These are phyloP conservation scores for Montipora efflorescens DNA, from an alignment of 64 coral and sea anemone genomes.

Conservation along the genomic window DNA sequence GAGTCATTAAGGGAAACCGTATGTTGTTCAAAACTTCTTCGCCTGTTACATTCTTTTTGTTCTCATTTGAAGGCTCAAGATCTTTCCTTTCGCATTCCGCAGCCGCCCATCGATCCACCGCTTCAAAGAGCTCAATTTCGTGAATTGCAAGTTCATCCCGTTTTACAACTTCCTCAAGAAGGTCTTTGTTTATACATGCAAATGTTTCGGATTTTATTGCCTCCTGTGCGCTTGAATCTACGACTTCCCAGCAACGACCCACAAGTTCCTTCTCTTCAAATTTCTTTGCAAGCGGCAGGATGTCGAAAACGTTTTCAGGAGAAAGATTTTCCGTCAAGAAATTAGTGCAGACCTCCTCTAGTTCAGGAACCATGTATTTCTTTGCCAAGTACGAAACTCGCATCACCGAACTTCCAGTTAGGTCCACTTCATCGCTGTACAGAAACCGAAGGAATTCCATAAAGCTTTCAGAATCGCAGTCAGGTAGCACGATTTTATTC, in stretches of 20 bases:
- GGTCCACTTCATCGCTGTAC: slow-evolving; percentile 51
- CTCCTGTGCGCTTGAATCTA: slow-evolving; percentile 22
- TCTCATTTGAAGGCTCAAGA: background rate
- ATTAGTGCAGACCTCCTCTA: slow-evolving; percentile 18
- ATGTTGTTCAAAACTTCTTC: slow-evolving; percentile 59
- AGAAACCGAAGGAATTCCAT: slow-evolving; percentile 65
- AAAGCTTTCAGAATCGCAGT: slow-evolving; percentile 52
- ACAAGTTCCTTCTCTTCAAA: slow-evolving; percentile 53
- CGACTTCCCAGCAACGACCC: slow-evolving; percentile 59
- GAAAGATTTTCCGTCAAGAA: slow-evolving; percentile 50
- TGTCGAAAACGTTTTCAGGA: slow-evolving; percentile 59
- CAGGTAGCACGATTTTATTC: slow-evolving; percentile 37
- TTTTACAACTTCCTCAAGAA: slow-evolving; percentile 30
- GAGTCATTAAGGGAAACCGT: slow-evolving; percentile 45
- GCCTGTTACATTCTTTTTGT: slow-evolving; percentile 58
- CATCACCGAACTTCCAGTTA: slow-evolving; percentile 33
- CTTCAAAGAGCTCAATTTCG: slow-evolving; percentile 71
- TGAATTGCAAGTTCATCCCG: slow-evolving; percentile 37
- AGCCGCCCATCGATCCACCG: slow-evolving; percentile 57
- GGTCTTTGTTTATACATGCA: slow-evolving; percentile 17
- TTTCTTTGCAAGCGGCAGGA: slow-evolving; percentile 47
- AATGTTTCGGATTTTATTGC: slow-evolving; percentile 49
- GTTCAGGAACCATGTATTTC: slow-evolving; percentile 74
- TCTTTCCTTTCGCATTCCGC: background rate
- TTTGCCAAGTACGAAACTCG: slow-evolving; percentile 68